Evolutionary conservation across 2,888 invertebrate species (phyloP).

Genomic region (Zele albiditarsus): DNA sequence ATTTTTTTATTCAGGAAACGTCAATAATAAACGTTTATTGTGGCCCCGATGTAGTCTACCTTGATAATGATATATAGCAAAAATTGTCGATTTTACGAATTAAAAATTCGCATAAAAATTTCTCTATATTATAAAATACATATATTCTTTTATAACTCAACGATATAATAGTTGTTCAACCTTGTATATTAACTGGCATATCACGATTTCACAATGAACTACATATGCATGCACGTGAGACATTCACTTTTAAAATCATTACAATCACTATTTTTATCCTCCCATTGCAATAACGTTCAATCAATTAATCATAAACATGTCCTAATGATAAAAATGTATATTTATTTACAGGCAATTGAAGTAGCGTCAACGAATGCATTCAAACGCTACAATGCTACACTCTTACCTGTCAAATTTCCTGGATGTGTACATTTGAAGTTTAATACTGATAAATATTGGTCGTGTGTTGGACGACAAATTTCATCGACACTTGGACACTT

Average conservation of each 20-base stretch:
- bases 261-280: neutral
- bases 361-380: conserved; percentile 76
- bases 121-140: neutral
- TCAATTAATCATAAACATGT: neutral
- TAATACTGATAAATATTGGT: conserved; percentile 82
- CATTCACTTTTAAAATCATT: neutral
- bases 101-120: too few relatives aligned
- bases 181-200: neutral
- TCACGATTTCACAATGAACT: neutral
- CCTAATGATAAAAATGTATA: neutral
- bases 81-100: too few relatives aligned
- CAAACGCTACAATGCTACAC: conserved; percentile 74
- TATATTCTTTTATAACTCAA: neutral
- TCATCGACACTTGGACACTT: conserved; percentile 80
- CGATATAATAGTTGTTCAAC: neutral
- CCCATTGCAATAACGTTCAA: neutral
- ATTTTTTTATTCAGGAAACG: too few relatives aligned
- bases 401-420: conserved; percentile 78
- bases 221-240: neutral
- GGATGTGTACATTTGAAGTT: conserved; percentile 79
- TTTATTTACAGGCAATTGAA: conserved; percentile 74
- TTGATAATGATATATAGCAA: too few relatives aligned
- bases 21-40: too few relatives aligned
- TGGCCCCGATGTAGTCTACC: too few relatives aligned
- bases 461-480: conserved; percentile 81